phyloP scores from a whole-genome alignment of 2,888 invertebrate species.

The Heliconius charithonia region DNA sequence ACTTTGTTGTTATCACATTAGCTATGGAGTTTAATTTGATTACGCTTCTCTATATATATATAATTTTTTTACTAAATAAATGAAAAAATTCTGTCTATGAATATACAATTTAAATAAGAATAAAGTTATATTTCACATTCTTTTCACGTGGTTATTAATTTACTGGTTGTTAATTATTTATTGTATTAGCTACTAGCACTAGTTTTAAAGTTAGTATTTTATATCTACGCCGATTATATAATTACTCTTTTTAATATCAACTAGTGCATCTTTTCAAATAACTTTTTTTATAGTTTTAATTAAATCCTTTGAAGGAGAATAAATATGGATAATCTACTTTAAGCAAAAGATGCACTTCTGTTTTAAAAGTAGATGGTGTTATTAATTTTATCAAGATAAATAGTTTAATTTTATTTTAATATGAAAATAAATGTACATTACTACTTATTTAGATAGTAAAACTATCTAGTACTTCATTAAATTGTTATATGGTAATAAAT shows the following conservation, averaged over 20 bases:
- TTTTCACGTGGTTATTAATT: too few relatives aligned
- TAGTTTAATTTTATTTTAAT: too few relatives aligned
- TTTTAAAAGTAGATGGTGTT: neutral
- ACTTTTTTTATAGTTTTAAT: neutral
- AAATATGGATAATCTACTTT: neutral
- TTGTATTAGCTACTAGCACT: too few relatives aligned
- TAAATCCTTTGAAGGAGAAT: neutral
- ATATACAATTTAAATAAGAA: neutral
- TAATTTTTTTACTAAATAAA: neutral
- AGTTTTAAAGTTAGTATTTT: too few relatives aligned
- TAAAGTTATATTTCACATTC: too few relatives aligned
- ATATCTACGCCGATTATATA: too few relatives aligned
- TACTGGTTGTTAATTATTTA: too few relatives aligned
- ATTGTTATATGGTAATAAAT: too few relatives aligned
- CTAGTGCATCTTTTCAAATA: neutral
- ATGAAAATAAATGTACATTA: too few relatives aligned
- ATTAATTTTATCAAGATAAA: too few relatives aligned
- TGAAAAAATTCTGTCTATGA: neutral
- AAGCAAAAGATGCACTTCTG: conserved; percentile 6
- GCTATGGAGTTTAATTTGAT: conserved; percentile 1
- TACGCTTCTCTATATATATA: neutral
- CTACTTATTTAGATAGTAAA: too few relatives aligned
- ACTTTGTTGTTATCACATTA: conserved; percentile 21
- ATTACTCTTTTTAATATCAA: neutral
- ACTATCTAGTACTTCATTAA: too few relatives aligned